Evolutionary conservation across 1,140 invertebrate genomes (phyloP), one percentile per base, ranked within the genome.

Genomic region (Homarus americanus): DNA sequence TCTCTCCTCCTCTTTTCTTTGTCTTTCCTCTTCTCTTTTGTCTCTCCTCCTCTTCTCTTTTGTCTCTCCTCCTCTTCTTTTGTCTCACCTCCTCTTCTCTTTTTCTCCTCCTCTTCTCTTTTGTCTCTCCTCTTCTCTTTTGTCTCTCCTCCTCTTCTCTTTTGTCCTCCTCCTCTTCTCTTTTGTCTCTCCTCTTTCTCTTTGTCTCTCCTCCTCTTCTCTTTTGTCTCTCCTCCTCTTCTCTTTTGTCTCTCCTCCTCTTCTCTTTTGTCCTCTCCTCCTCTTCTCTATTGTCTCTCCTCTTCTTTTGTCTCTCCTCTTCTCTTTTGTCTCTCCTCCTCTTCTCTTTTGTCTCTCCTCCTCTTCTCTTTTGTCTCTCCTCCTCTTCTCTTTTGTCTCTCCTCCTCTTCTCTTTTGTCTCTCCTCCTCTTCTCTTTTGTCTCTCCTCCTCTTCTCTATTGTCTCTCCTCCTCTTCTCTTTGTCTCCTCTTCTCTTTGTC

Each of bases 1-100:
- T 80, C 78, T 41, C 53, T 80, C 78, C 78, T 80, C 32, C 78
- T 41, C 53, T 80, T 41, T 41, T 80, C 28, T 41, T 41, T 53
- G 28, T 41, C 78, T 53, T 53, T 41, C 78, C 53, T 53, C 78
- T 41, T 80, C 53, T 41, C 78, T 78, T 78, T 38, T 38, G 38
- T 78, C 78, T 36, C 53, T 32, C 78, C 78, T 53, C 53, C 24
- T 80, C 78, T 41, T 53, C 53, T 41, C 78, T 80, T 80, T 41
- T 41, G 38, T 80, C 78, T 41, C 53, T 53, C 78, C 78, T 80
- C 32, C 78, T 41, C 53, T 53, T 41, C 78, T 80, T 28, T 41
- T 41, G 1, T 49, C 78, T 41, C 32, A 15, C 41, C 41, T 80
- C 53, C 78, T 41, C 53, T 53, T 41, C 41, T 28, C 28, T 34